These are phyloP conservation scores for Ctenopoma kingsleyae DNA, from an alignment of 2,797 vertebrate genomes.

Conservation along the genomic window DNA sequence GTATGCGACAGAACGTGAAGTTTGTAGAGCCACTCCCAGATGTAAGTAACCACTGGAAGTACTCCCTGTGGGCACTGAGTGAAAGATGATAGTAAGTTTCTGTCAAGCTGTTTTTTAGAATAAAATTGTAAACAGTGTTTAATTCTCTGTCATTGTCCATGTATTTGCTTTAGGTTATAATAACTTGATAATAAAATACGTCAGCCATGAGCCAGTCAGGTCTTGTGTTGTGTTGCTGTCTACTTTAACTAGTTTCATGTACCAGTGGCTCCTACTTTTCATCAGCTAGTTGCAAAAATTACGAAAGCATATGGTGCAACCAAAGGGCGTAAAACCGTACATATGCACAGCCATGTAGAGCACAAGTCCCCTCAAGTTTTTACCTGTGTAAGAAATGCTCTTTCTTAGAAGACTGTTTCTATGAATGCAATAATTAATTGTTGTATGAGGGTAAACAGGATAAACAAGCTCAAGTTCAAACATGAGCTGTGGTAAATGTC, in stretches of 20 bases:
- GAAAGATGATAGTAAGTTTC: slow-evolving; percentile 10
- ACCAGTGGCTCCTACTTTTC: background rate
- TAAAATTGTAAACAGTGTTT: background rate
- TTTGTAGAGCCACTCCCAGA: slow-evolving; percentile 1
- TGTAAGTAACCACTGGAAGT: background rate
- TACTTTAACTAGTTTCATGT: background rate
- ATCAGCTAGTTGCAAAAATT: background rate
- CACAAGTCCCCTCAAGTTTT: background rate
- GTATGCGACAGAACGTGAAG: background rate
- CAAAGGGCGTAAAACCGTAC: background rate
- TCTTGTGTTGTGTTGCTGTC: background rate
- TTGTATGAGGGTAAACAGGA: background rate
- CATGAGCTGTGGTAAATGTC: background rate
- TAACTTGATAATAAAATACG: background rate
- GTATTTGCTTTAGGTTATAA: background rate
- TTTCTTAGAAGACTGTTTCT: slow-evolving; percentile 17
- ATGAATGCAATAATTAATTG: background rate
- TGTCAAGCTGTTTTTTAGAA: background rate
- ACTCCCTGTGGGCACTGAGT: background rate
- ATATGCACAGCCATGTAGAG: slow-evolving; percentile 7
- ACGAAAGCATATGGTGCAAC: background rate
- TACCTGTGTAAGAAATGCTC: slow-evolving; percentile 6
- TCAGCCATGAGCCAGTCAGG: background rate
- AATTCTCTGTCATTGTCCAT: background rate
- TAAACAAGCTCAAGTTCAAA: background rate